Evolutionary conservation across 2,888 invertebrate species (phyloP), one percentile per base, ranked within the genome.

Genomic region (Bimastos eiseni): DNA sequence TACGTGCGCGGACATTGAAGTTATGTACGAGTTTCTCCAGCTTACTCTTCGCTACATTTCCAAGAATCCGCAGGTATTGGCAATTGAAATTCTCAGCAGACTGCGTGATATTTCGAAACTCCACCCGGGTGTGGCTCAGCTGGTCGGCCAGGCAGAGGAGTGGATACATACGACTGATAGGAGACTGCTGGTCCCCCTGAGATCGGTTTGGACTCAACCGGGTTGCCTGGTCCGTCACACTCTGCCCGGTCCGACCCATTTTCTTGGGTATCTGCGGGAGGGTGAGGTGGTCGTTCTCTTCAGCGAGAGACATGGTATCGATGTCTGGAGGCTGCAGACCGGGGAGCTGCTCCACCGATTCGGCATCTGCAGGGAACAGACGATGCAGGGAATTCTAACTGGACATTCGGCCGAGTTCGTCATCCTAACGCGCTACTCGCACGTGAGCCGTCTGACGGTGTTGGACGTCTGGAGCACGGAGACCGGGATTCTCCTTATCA

Each of bases 341-440:
- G 92, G 91, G 13, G 91, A 92, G 30, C 89, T 92, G 30, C 24
- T 88, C 49, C 92, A 92, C n/a, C 33, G 89, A 1, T 92, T 91
- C 49, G 34, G 86, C 8, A 90, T 92, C 21, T 90, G 91, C 88
- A 41, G 36, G 1, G 92, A 92, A 41, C 92, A 92, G 90, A 8
- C 70, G 0, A 21, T 91, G 34, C n/a, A 55, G 13, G 89, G 89
- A n/a, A 90, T 92, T 19, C 44, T 92, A 24, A 38, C 89, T 5
- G 92, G 92, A 33, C 86, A 89, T 34, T 89, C 41, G 21, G 86
- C 89, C 24, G 91, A 91, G 37, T 92, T 92, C 38, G 83, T 92
- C 49, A 89, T 92, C 83, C 91, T 92, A 30, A 90, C 90, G 6
- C 91, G 92, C 84, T 92, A 92, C 90, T 92, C 92, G 17, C 92